Percentiles rank a stretch among this genome's conserved stretches.
These are phyloP conservation scores for Blastomussa wellsi DNA, from an alignment of 92 coral and sea anemone genomes.

Conservation along the genomic window DNA sequence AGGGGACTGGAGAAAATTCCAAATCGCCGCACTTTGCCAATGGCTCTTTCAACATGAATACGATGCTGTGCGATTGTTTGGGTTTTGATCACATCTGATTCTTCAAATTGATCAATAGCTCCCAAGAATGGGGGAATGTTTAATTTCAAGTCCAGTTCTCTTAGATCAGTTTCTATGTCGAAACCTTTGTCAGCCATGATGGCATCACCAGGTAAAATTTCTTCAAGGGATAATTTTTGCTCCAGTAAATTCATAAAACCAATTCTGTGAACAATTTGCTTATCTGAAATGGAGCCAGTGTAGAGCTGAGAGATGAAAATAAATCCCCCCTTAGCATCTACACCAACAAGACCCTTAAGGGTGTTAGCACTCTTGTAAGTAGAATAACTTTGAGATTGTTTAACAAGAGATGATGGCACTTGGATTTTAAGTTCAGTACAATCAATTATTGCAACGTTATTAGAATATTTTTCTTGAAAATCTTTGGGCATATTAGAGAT, in stretches of 20 bases:
- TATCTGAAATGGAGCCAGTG: conserved; percentile 40
- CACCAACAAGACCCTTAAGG: conserved; percentile 51
- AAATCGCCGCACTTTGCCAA: conserved; percentile 55
- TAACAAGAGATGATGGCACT: conserved; percentile 33
- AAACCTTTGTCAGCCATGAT: too few relatives aligned
- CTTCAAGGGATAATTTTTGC: conserved; percentile 24
- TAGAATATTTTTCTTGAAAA: conserved; percentile 45
- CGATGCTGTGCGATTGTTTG: too few relatives aligned
- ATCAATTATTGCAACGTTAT: conserved; percentile 51
- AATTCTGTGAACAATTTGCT: conserved; percentile 40
- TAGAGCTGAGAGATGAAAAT: conserved; percentile 16
- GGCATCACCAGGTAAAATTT: conserved; percentile 39
- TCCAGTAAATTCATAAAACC: conserved; percentile 39
- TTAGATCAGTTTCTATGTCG: conserved; percentile 36
- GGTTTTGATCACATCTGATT: conserved; percentile 49
- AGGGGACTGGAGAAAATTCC: conserved; percentile 46
- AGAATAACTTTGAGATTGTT: conserved; percentile 47
- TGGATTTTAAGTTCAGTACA: conserved; percentile 52
- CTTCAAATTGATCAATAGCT: conserved; percentile 38
- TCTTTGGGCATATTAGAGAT: conserved; percentile 30
- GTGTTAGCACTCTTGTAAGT: conserved; percentile 46
- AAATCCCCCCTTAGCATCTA: conserved; percentile 64
- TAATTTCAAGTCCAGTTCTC: not conserved
- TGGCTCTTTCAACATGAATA: conserved; percentile 57
- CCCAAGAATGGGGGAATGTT: conserved; percentile 37